Evolutionary conservation across 2,888 invertebrate genomes (phyloP), one percentile per base, ranked within the genome.

Genomic region (Liodrosophila aerea): DNA sequence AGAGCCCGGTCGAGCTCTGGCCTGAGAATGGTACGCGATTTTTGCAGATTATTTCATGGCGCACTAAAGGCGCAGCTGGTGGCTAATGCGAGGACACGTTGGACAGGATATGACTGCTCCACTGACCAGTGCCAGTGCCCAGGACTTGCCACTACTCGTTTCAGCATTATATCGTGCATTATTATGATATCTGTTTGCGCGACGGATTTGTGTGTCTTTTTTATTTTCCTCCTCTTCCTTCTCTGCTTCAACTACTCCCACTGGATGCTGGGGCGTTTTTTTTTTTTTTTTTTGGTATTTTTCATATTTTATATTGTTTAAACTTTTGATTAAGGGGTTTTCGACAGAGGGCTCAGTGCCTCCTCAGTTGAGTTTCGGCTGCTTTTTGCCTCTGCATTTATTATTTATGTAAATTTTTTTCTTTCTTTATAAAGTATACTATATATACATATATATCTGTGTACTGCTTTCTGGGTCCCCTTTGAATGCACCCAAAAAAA

Each of bases 291-390:
- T 41, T 27, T 41, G 11, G 12, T 22, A 12, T 41, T 12, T 65
- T 83, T 83, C 76, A 80, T 80, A 78, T 82, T 78, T 75, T 72
- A 76, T 75, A 75, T 76, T 77, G 73, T 78, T 77, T 83, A 80
- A 83, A 78, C 81, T 80, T 77, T 83, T 77, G 77, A 77, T 77
- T 77, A 83, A 76, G 81, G n/a, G 81, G 70, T 63, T 73, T 75
- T 80, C 52, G 61, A 62, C 76, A 56, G 54, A 36, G n/a, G 58
- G 50, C 58, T 61, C 47, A 51, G 40, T 22, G 22, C 22, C 40
- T 5, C 12, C 30, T 44, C 34, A 54, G 34, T 53, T 51, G 44
- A 47, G 44, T 41, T 52, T 34, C 29, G 29, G 29, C 29, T 9
- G 29, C 39, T 11, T n/a, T 7, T 5, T 18, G 5, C 1, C 36